phyloP scores from a whole-genome alignment of 1,140 invertebrate species.

The Triops cancriformis region DNA sequence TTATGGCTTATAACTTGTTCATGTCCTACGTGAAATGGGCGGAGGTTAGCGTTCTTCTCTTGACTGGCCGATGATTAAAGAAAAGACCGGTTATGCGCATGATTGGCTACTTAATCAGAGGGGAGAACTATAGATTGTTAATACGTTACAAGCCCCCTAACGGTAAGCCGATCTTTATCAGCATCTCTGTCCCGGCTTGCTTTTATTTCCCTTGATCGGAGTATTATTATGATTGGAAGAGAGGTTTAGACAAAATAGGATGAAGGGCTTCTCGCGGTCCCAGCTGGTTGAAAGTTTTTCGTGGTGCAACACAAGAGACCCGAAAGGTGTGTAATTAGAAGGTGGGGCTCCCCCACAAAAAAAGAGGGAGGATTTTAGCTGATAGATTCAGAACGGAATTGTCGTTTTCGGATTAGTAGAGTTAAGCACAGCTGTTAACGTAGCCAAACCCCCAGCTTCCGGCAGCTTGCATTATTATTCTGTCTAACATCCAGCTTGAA shows the following conservation, averaged over 20 bases:
- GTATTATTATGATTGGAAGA: constrained; percentile 4
- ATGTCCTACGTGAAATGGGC: not conserved
- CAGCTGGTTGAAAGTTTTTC: not conserved
- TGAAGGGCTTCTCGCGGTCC: not conserved
- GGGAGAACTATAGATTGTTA: constrained; percentile 1
- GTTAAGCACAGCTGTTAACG: constrained; percentile 1
- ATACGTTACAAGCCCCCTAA: not conserved
- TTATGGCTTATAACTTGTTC: not conserved
- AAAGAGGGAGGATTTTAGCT: not conserved
- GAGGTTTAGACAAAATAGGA: not conserved
- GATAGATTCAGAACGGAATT: not conserved
- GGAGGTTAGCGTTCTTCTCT: not conserved
- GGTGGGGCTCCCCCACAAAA: not conserved
- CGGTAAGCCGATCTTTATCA: not conserved
- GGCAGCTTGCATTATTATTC: not conserved
- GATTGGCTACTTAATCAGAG: constrained; percentile 13
- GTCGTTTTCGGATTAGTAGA: constrained; percentile 4
- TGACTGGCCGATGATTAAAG: not conserved
- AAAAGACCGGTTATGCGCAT: constrained; percentile 4
- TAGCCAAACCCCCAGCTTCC: not conserved
- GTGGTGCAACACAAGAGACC: not conserved
- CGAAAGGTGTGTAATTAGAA: constrained; percentile 1
- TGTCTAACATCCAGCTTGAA: not conserved
- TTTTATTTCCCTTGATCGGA: not conserved
- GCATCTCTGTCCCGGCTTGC: not conserved